A percentile compares a stretch with the other conserved stretches of the same genome.
These are phyloP conservation scores for Epirrhoe tristata DNA, from an alignment of 2,888 invertebrate genomes.

Conservation along the genomic window DNA sequence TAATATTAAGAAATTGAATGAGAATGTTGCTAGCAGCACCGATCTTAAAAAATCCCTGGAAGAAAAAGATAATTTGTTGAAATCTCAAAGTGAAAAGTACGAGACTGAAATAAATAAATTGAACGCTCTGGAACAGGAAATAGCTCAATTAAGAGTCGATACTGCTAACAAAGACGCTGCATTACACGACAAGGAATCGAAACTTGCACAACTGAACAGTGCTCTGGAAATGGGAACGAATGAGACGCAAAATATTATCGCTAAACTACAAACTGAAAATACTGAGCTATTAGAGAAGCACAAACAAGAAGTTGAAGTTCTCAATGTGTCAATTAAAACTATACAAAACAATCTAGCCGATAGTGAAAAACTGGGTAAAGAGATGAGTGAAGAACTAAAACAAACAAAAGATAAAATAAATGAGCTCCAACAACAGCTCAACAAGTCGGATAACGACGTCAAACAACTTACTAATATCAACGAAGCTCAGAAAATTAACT, in stretches of 20 bases:
- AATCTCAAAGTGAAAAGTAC: conserved; percentile 61
- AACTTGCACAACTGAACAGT: conserved; percentile 62
- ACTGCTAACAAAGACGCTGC: conserved; percentile 57
- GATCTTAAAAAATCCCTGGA: conserved; percentile 62
- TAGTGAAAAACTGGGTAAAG: conserved; percentile 67
- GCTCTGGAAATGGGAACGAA: conserved; percentile 61
- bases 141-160: conserved; percentile 61
- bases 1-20: conserved; percentile 59
- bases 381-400: conserved; percentile 65
- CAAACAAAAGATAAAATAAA: conserved; percentile 70
- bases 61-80: conserved; percentile 69
- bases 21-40: conserved; percentile 54
- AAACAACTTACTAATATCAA: conserved; percentile 77
- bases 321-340: conserved; percentile 64
- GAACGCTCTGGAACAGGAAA: conserved; percentile 62
- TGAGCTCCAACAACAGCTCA: conserved; percentile 71
- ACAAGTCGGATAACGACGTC: conserved; percentile 77
- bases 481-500: conserved; percentile 78
- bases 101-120: conserved; percentile 62
- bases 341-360: conserved; percentile 65
- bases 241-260: conserved; percentile 65
- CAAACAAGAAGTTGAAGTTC: conserved; percentile 69
- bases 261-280: conserved; percentile 69
- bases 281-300: conserved; percentile 67
- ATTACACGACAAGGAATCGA: conserved; percentile 64